Evolutionary conservation across 2,113 vertebrate genomes (phyloP), one percentile per base, ranked within the genome.

Genomic region (Sinosuthora webbiana): DNA sequence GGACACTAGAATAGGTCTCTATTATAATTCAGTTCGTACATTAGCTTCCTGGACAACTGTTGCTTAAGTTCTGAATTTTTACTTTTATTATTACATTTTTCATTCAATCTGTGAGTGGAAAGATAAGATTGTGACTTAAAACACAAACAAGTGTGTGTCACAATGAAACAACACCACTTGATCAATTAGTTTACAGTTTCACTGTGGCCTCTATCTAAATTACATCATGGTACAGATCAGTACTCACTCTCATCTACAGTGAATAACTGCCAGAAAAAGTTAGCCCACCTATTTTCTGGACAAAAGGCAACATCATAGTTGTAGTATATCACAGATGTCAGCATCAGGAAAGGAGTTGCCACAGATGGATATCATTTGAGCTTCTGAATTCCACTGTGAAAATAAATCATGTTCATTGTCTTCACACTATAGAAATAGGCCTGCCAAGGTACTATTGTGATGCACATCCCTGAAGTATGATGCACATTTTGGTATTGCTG

Each of bases 361-460:
- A 92, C 94, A 96, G 89, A 82, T 96, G 94, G 87, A 71, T 91
- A 74, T 83, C 2, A 80, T 50, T 69, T 63, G 70, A 83, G 75
- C 92, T 95, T 93, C 92, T 96, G 94, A 90, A 88, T 95, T 93
- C 75, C 27, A 1, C 42, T 73, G 63, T 77, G 90, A 90, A 91
- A 90, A 95, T 90, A 93, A 96, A 92, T 93, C 68, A 76, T 64
- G 33, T 50, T 88, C 55, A 33, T 65, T 94, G 74, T 87, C 92
- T 80, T 92, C 90, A 90, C 68, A 73, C 19, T 94, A 85, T 20
- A 80, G 70, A 92, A 86, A 83, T 41, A 90, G 42, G 45, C 20
- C 59, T 91, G 92, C 92, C 94, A 95, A 95, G 62, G 69, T 88
- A 63, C 68, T 90, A 13, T 70, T 35, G 21, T 76, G 71, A 90